Percentiles rank a stretch among this genome's conserved stretches.
These are phyloP conservation scores for Gymnocephalus cernua DNA, from an alignment of 2,113 vertebrate species.

Conservation along the genomic window DNA sequence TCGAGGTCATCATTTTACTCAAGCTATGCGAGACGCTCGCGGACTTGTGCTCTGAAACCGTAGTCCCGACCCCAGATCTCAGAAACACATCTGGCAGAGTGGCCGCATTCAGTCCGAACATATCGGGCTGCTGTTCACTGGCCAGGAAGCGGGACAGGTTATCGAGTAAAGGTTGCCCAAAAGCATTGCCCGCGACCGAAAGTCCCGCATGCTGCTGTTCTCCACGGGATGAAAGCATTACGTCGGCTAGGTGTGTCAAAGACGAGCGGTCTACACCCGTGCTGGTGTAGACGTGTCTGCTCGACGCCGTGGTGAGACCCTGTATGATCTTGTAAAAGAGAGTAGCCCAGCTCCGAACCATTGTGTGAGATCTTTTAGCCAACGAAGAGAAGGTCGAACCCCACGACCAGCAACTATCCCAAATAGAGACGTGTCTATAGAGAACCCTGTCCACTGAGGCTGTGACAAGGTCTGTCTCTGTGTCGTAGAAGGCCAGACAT, in stretches of 20 bases:
- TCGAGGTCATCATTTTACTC: constrained; percentile 9
- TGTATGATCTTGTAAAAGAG: not conserved
- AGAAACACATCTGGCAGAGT: constrained; percentile 3
- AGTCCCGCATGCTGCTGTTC: not conserved
- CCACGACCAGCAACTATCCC: too few relatives aligned
- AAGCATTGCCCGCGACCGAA: not conserved
- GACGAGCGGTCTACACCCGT: not conserved
- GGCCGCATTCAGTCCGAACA: not conserved
- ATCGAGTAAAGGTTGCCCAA: not conserved
- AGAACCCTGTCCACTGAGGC: too few relatives aligned
- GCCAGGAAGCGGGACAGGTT: constrained; percentile 9
- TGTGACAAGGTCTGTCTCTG: too few relatives aligned
- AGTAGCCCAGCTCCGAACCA: too few relatives aligned
- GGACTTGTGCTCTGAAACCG: not conserved
- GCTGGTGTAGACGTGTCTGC: not conserved
- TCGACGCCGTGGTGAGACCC: not conserved
- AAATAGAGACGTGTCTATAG: too few relatives aligned
- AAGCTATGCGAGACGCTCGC: not conserved
- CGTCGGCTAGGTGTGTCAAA: not conserved
- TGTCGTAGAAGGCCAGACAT: too few relatives aligned
- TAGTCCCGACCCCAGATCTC: not conserved
- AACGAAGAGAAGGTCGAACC: too few relatives aligned
- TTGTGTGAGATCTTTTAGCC: too few relatives aligned
- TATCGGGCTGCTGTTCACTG: not conserved
- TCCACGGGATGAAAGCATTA: not conserved